These are phyloP conservation scores for Catocala nupta DNA, from an alignment of 2,888 invertebrate species.

Conservation along the genomic window DNA sequence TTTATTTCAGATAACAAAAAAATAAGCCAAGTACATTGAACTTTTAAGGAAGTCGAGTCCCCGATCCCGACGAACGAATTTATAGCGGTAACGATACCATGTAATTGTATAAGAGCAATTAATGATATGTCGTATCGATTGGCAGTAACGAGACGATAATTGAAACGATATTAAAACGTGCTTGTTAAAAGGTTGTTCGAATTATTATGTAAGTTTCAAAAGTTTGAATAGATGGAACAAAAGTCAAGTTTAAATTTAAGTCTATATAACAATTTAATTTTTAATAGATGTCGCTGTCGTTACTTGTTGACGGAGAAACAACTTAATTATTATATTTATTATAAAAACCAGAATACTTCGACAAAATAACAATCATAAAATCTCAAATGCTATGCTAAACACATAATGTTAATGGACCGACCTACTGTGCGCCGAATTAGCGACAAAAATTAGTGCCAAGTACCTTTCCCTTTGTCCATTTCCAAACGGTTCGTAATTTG, in stretches of 20 bases:
- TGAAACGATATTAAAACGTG: constrained; percentile 20
- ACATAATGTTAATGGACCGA: too few species aligned
- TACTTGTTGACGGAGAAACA: too few species aligned
- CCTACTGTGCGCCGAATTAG: too few species aligned
- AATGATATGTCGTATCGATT: constrained; percentile 20
- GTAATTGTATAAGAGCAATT: constrained; percentile 37
- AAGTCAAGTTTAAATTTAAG: constrained; percentile 5
- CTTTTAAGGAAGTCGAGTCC: constrained; percentile 48
- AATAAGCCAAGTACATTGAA: constrained; percentile 41
- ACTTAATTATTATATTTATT: too few species aligned
- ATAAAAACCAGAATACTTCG: too few species aligned
- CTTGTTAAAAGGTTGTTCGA: constrained; percentile 16
- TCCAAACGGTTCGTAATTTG: too few species aligned
- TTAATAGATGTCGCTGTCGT: too few species aligned
- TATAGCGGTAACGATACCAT: constrained; percentile 29
- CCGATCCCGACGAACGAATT: constrained; percentile 29
- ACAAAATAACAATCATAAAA: too few species aligned
- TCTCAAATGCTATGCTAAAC: too few species aligned
- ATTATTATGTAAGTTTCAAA: constrained; percentile 12
- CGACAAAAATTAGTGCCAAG: too few species aligned
- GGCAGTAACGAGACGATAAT: constrained; percentile 21
- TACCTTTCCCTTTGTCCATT: too few species aligned
- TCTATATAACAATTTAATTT: not conserved
- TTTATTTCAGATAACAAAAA: constrained; percentile 47
- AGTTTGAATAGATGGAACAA: constrained; percentile 6